These are phyloP conservation scores for Thymallus thymallus DNA, from an alignment of 2,113 vertebrate genomes.

Conservation along the genomic window DNA sequence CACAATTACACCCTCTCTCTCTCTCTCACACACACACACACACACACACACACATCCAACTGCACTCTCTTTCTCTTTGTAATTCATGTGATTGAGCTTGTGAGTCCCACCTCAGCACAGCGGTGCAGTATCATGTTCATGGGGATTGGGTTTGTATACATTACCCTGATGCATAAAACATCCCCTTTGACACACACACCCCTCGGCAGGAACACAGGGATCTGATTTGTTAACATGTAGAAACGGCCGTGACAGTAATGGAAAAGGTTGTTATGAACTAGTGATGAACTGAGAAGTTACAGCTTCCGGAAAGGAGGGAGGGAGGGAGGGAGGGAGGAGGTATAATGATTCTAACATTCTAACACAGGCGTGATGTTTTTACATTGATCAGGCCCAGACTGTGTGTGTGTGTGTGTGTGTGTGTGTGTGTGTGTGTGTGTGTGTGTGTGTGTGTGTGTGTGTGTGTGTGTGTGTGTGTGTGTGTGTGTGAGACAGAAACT, in stretches of 20 bases:
- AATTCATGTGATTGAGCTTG: conserved; percentile 42
- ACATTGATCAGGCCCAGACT: conserved; percentile 9
- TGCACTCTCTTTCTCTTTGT: conserved; percentile 1
- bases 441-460: neutral
- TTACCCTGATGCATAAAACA: conserved; percentile 33
- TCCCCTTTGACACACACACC: neutral
- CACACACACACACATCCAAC: neutral
- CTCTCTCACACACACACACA: neutral
- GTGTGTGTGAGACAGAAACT: neutral
- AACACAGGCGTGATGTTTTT: conserved; percentile 9
- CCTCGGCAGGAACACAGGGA: conserved; percentile 7
- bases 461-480: neutral
- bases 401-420: neutral
- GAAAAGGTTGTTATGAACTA: conserved; percentile 24
- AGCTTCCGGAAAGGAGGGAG: conserved; percentile 10
- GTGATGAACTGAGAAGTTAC: conserved; percentile 24
- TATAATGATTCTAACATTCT: neutral
- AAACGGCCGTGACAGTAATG: conserved; percentile 25
- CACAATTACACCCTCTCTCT: neutral
- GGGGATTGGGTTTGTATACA: neutral
- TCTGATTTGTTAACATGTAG: conserved; percentile 26
- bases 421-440: neutral
- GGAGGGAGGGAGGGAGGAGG: neutral
- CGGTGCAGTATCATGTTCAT: conserved; percentile 22
- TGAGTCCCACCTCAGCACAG: conserved; percentile 9